Base-by-base conservation (phyloP, 1,140 invertebrate species). In the Pentalonia nigronervosa region DNA sequence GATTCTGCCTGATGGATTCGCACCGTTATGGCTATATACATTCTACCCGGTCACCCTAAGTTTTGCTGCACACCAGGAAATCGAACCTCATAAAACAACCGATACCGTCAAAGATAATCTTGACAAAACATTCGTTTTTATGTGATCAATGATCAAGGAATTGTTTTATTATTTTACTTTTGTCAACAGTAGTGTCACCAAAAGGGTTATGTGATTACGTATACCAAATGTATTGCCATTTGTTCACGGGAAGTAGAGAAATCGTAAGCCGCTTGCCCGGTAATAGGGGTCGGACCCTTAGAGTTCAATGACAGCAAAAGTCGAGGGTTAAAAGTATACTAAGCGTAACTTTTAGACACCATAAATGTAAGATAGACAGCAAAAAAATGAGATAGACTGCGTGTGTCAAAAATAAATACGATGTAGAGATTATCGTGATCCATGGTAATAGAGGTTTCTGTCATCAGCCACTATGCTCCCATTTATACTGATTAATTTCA, bases 11-110 rank as follows among this genome's bases (percentile, higher is more conserved):
- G 91, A 93, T 86, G 91, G 91, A 93, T 93, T 86, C 81, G 81
- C 81, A 41, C 91, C 81, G 91, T 93, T 86, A 92, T 53, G 91
- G 48, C 76, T 53, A 53, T 92, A 92, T 91, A 91, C 41, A 76
- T 86, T 56, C n/a, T 25, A 36, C 45, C 50, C 48, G n/a, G 89
- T 45, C 53, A 11, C 50, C 36, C 21, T 25, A 60, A 60, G 34
- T 90, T 6, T 60, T 48, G 45, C n/a, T 17, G 47, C 47, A 20
- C 67, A 34, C 89, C 90, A 34, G 67, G 90, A 92, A 92, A 92
- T 92, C 90, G 90, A 92, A 92, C 90, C 90, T 92, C 90, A 83
- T 92, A 83, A 92, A 92, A 92, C 90, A 92, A 48, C 90, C 67
- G 53, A 91, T 83, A 83, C 48, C 47, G 91, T 90, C 89, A 67